Evolutionary conservation across 2,113 vertebrate species (phyloP).

Genomic region (Rhizomys pruinosus): DNA sequence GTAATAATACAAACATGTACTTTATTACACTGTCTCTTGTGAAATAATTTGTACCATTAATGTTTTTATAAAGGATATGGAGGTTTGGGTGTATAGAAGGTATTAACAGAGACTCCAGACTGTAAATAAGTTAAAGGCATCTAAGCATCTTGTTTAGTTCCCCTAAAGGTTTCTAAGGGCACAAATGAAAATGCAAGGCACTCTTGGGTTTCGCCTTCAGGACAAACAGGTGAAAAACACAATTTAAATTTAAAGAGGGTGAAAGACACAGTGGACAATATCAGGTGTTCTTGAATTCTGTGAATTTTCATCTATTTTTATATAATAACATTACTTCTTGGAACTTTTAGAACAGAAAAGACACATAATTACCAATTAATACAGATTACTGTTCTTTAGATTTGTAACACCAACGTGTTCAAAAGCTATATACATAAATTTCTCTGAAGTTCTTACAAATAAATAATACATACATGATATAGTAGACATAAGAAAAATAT

Average conservation of each 20-base stretch:
- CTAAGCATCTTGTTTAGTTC: not conserved
- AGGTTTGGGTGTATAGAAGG: not conserved
- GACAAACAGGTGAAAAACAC: not conserved
- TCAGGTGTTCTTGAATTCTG: not conserved
- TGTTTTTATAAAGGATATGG: not conserved
- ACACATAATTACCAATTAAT: not conserved
- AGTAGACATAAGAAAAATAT: not conserved
- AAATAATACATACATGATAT: not conserved
- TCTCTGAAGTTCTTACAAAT: not conserved
- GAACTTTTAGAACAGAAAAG: not conserved
- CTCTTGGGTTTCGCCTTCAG: not conserved
- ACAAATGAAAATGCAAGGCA: not conserved
- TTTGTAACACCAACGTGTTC: not conserved
- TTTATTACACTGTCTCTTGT: not conserved
- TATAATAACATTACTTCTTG: not conserved
- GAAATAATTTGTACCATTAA: not conserved
- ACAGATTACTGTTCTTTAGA: not conserved
- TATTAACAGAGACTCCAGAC: not conserved
- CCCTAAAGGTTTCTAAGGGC: not conserved
- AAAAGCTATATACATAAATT: constrained; percentile 21
- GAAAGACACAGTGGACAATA: not conserved
- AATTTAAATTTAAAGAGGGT: not conserved
- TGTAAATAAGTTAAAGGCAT: not conserved
- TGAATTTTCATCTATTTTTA: not conserved
- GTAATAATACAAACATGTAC: not conserved